These are phyloP conservation scores for Melanotaenia maccullochi DNA, from an alignment of 2,797 vertebrate genomes.

Conservation along the genomic window DNA sequence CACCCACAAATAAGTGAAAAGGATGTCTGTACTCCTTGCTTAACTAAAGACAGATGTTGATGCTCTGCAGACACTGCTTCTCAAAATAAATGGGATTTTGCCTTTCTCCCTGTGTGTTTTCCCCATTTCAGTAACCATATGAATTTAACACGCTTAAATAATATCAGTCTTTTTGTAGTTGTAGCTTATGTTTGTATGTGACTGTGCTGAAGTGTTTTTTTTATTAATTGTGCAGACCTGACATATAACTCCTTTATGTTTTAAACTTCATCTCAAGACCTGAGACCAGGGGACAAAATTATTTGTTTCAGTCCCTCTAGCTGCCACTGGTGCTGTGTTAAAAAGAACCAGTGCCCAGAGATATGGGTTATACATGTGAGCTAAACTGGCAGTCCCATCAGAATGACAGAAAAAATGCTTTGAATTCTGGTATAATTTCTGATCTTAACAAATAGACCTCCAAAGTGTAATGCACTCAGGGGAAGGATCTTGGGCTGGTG, in stretches of 20 bases:
- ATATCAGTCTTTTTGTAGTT: constrained; percentile 24
- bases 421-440: constrained; percentile 26
- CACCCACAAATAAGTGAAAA: constrained; percentile 75
- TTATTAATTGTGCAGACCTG: constrained; percentile 51
- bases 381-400: constrained; percentile 19
- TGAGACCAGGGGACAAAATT: constrained; percentile 39
- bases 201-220: constrained; percentile 17
- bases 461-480: neutral
- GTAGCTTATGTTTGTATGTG: constrained; percentile 1
- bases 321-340: constrained; percentile 32
- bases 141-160: constrained; percentile 34
- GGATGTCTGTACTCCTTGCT: constrained; percentile 76
- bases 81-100: constrained; percentile 74
- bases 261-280: constrained; percentile 50
- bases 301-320: constrained; percentile 28
- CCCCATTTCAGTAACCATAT: constrained; percentile 50
- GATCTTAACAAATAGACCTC: neutral
- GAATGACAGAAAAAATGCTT: constrained; percentile 25
- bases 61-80: constrained; percentile 73
- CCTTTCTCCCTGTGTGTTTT: constrained; percentile 59
- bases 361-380: constrained; percentile 28
- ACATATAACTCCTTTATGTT: constrained; percentile 44
- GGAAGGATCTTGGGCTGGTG: too few relatives aligned
- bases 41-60: constrained; percentile 82
- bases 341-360: constrained; percentile 16